These are phyloP conservation scores for Motacilla alba DNA, from an alignment of 2,113 vertebrate species.

Conservation along the genomic window DNA sequence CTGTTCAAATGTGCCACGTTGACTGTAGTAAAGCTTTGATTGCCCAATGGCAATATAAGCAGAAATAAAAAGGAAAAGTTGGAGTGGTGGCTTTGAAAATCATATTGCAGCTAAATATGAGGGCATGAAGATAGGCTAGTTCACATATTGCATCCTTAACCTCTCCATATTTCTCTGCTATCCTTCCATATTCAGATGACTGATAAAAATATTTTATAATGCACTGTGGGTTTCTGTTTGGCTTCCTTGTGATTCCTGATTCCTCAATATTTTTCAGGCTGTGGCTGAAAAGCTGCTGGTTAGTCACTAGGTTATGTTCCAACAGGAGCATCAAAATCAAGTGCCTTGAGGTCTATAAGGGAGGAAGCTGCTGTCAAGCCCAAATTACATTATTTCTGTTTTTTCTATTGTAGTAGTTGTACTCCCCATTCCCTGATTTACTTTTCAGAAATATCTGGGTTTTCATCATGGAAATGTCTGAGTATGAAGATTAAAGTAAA, in stretches of 20 bases:
- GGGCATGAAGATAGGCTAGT: neutral
- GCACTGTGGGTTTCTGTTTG: neutral
- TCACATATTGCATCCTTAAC: neutral
- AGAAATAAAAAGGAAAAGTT: neutral
- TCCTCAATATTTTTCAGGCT: accelerated
- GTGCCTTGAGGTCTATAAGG: neutral
- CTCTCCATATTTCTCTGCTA: neutral
- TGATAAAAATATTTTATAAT: neutral
- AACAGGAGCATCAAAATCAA: neutral
- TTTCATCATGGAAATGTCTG: neutral
- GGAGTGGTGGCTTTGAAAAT: neutral
- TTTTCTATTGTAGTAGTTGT: neutral
- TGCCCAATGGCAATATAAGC: neutral
- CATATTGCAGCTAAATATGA: neutral
- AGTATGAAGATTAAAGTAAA: neutral
- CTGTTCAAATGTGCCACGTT: neutral
- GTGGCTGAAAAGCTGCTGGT: neutral
- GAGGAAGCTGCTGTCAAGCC: neutral
- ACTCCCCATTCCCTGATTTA: neutral
- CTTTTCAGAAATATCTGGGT: neutral
- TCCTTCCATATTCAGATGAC: neutral
- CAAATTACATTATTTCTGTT: neutral
- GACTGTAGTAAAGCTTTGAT: neutral
- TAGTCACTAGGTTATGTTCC: neutral
- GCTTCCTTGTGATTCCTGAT: neutral